These are phyloP conservation scores for Auanema freiburgensis DNA, from an alignment of 2,888 invertebrate genomes.

Conservation along the genomic window DNA sequence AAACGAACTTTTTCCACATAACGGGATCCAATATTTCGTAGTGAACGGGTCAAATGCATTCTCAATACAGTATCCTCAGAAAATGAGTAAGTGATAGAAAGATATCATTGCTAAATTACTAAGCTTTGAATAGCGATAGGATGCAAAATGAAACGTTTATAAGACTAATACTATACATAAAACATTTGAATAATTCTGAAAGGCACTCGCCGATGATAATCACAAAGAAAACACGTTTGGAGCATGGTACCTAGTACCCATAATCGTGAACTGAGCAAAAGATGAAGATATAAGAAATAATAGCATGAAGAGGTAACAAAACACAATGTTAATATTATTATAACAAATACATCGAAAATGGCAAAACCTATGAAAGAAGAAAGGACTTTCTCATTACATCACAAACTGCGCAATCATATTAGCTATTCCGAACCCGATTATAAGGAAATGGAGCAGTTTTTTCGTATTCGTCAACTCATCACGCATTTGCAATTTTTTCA, in stretches of 20 bases:
- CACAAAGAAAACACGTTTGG: too few relatives aligned
- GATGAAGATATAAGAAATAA: constrained; percentile 17
- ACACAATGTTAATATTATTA: constrained; percentile 9
- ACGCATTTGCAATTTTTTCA: constrained; percentile 70
- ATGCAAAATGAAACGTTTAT: too few relatives aligned
- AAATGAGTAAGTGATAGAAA: constrained; percentile 66
- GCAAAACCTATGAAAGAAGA: neutral
- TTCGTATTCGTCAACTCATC: constrained; percentile 28
- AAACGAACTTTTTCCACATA: constrained; percentile 42
- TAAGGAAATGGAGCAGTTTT: constrained; percentile 69
- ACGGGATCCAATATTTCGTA: constrained; percentile 68
- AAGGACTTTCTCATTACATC: constrained; percentile 29
- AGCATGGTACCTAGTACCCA: too few relatives aligned
- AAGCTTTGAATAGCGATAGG: too few relatives aligned
- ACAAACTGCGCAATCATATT: constrained; percentile 81
- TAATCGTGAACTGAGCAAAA: constrained; percentile 15
- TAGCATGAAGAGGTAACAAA: constrained; percentile 14
- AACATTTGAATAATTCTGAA: too few relatives aligned
- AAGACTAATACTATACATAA: too few relatives aligned
- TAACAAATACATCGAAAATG: constrained; percentile 12
- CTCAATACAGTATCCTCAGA: constrained; percentile 75
- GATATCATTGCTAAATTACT: too few relatives aligned
- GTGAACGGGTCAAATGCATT: constrained; percentile 79
- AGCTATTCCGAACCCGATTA: constrained; percentile 76
- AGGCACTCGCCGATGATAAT: too few relatives aligned